These are phyloP conservation scores for Falcaria lacertinaria DNA, from an alignment of 2,888 invertebrate species.

Conservation along the genomic window DNA sequence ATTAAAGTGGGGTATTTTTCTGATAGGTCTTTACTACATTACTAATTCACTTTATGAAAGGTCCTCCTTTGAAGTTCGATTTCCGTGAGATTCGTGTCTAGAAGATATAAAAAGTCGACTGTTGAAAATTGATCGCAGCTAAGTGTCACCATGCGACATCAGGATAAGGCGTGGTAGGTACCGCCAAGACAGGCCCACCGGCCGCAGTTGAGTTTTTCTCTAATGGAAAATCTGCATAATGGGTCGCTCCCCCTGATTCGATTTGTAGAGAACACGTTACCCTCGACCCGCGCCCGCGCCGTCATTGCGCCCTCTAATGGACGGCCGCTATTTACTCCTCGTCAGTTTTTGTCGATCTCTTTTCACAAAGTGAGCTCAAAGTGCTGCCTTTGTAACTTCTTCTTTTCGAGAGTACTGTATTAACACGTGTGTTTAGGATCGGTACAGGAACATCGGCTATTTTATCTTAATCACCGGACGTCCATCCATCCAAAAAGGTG, in stretches of 20 bases:
- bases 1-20: constrained; percentile 23
- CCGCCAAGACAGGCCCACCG: constrained; percentile 19
- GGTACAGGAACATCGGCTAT: constrained; percentile 59
- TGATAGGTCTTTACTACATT: neutral
- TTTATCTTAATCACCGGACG: constrained; percentile 34
- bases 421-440: constrained; percentile 53
- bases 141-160: constrained; percentile 15
- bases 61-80: too few relatives aligned
- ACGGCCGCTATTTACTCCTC: constrained; percentile 51
- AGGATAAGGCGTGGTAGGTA: constrained; percentile 24
- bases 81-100: too few relatives aligned
- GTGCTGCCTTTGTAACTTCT: constrained; percentile 47
- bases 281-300: constrained; percentile 31
- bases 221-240: constrained; percentile 76
- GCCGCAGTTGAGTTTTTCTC: constrained; percentile 52
- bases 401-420: constrained; percentile 46
- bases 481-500: too few relatives aligned
- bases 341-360: constrained; percentile 45
- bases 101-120: constrained; percentile 4
- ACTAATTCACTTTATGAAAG: too few relatives aligned
- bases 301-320: constrained; percentile 47
- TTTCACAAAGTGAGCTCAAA: constrained; percentile 45
- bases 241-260: constrained; percentile 62
- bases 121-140: constrained; percentile 13
- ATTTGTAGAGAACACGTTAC: constrained; percentile 61